Conservation (phyloP, 1,140 invertebrate species). For the Metopolophium dirhodum region DNA sequence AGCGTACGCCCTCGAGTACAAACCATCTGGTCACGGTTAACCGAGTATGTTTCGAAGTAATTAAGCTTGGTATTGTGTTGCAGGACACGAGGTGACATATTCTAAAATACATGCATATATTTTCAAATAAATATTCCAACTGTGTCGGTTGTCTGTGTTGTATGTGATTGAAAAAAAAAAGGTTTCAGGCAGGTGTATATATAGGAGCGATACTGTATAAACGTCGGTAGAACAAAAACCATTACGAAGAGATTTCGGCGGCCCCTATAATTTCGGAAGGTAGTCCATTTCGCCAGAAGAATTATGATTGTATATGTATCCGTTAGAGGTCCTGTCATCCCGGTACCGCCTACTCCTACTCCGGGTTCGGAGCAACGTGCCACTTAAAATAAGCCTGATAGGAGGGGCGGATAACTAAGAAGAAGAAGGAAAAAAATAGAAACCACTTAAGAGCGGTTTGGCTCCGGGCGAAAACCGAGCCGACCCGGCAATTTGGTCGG, state of each 20-base stretch:
- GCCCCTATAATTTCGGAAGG: conserved; percentile 56
- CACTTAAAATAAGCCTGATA: conserved; percentile 51
- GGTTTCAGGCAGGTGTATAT: conserved; percentile 39
- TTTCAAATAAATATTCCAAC: neutral
- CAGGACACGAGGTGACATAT: conserved; percentile 50
- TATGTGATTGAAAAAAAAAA: neutral
- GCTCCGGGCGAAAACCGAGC: conserved; percentile 53
- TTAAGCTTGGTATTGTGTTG: conserved; percentile 51
- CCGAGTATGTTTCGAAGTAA: conserved; percentile 45
- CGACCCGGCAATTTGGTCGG: conserved; percentile 53
- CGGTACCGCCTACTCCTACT: conserved; percentile 53
- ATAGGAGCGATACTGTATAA: conserved; percentile 50
- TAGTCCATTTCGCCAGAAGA: conserved; percentile 52
- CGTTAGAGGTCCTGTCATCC: conserved; percentile 55
- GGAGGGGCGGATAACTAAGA: conserved; percentile 18
- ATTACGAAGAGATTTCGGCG: conserved; percentile 37
- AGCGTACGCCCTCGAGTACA: conserved; percentile 38
- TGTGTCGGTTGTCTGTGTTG: neutral
- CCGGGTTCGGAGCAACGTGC: conserved; percentile 34
- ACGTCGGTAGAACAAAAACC: conserved; percentile 55
- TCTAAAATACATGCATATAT: conserved; percentile 12
- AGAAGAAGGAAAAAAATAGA: conserved; percentile 30
- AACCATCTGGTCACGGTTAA: conserved; percentile 54
- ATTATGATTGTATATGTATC: conserved; percentile 44
- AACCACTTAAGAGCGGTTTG: conserved; percentile 55